A percentile compares a stretch with the other conserved stretches of the same genome.
Evolutionary conservation across 2,797 vertebrate species (phyloP).

Genomic region (Pangasius larnaudii): DNA sequence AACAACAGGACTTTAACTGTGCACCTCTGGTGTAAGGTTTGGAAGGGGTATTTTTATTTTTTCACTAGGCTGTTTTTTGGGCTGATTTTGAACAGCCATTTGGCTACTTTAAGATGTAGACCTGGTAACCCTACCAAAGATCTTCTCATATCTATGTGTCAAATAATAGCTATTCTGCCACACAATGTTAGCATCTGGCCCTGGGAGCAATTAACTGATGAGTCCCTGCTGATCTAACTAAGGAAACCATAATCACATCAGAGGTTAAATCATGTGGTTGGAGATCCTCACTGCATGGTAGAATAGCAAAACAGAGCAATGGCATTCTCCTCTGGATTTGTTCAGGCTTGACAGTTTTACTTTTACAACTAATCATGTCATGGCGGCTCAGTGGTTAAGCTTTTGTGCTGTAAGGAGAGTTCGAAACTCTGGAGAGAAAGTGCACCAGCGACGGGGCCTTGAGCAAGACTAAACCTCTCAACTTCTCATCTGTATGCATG

Average conservation of each 20-base stretch:
- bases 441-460: not conserved
- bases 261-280: not conserved
- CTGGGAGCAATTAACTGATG: not conserved
- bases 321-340: not conserved
- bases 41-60: not conserved
- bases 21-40: not conserved
- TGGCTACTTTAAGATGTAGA: not conserved
- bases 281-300: not conserved
- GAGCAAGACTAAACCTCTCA: not conserved
- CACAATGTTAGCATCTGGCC: not conserved
- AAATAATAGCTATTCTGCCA: not conserved
- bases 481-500: slow-evolving; percentile 9
- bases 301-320: not conserved
- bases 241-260: not conserved
- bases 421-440: not conserved
- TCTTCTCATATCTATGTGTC: not conserved
- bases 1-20: not conserved
- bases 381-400: not conserved
- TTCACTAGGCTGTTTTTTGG: not conserved
- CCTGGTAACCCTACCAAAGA: not conserved
- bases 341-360: not conserved
- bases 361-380: not conserved
- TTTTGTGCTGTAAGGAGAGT: slow-evolving; percentile 2
- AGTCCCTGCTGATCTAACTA: not conserved
- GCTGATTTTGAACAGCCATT: not conserved